phyloP scores from a whole-genome alignment of 2,888 invertebrate genomes.

The Tetranychus truncatus region DNA sequence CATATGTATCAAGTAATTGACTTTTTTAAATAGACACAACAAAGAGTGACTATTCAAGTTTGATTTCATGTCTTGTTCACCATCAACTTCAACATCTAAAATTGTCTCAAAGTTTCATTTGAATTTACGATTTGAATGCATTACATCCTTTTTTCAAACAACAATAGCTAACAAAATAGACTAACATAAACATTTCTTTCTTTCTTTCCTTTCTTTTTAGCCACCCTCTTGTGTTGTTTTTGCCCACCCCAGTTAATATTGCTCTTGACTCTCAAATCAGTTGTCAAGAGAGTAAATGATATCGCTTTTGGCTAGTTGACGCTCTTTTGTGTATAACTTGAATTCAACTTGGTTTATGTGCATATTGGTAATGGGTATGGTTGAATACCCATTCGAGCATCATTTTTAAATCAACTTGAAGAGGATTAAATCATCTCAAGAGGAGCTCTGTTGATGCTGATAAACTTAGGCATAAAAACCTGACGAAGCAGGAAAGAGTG shows the following conservation, averaged over 20 bases:
- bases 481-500: too few relatives aligned
- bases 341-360: not conserved
- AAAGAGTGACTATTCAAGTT: not conserved
- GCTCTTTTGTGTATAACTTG: not conserved
- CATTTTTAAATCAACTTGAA: not conserved
- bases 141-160: too few relatives aligned
- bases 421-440: not conserved
- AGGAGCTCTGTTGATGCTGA: not conserved
- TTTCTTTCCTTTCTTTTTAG: not conserved
- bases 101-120: too few relatives aligned
- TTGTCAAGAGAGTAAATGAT: constrained; percentile 1
- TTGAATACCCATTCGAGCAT: not conserved
- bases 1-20: not conserved
- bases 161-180: not conserved
- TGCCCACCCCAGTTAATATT: not conserved
- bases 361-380: not conserved
- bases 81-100: too few relatives aligned
- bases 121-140: too few relatives aligned
- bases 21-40: not conserved
- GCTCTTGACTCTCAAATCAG: not conserved
- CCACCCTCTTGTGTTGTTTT: not conserved
- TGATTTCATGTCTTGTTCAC: too few relatives aligned
- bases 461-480: too few relatives aligned
- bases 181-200: not conserved
- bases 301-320: not conserved